Evolutionary conservation across 2,888 invertebrate species (phyloP).

Genomic region (Deladenus siricidicola): DNA sequence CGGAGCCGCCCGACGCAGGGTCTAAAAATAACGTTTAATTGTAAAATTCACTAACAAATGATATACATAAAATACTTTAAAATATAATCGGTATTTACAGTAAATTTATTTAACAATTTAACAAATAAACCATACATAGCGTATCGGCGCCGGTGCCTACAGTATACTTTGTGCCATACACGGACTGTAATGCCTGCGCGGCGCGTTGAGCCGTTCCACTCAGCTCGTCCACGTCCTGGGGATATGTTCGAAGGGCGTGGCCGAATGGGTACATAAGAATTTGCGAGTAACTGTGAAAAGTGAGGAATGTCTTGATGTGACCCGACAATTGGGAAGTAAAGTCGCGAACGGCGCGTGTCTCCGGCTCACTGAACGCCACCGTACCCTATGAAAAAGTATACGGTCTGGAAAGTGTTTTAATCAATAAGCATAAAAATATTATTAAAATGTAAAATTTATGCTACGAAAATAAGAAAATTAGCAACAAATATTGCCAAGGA

Average conservation of each 20-base stretch:
- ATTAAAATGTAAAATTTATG: no score
- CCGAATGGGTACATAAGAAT: conserved; percentile 53
- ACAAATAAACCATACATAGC: conserved; percentile 26
- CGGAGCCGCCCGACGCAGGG: conserved; percentile 47
- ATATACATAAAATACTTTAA: no score
- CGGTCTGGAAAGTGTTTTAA: no score
- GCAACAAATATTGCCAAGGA: no score
- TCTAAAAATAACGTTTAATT: conserved; percentile 19
- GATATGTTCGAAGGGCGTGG: conserved; percentile 47
- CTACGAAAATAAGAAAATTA: no score
- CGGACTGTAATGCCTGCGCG: conserved; percentile 40
- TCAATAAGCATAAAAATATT: no score
- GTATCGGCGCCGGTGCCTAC: conserved; percentile 53
- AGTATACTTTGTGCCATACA: conserved; percentile 50
- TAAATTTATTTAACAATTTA: no score
- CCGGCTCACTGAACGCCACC: conserved; percentile 52
- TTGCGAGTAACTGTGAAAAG: conserved; percentile 44
- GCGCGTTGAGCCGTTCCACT: conserved; percentile 45
- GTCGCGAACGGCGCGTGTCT: conserved; percentile 49
- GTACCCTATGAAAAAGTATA: conserved; percentile 44
- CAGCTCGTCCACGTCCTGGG: conserved; percentile 42
- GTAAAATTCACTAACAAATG: no score
- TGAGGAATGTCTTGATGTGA: conserved; percentile 48
- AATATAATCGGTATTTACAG: no score
- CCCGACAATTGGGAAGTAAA: conserved; percentile 38